phyloP scores from a whole-genome alignment of 2,888 invertebrate genomes.

The Lamellibrachia columna region DNA sequence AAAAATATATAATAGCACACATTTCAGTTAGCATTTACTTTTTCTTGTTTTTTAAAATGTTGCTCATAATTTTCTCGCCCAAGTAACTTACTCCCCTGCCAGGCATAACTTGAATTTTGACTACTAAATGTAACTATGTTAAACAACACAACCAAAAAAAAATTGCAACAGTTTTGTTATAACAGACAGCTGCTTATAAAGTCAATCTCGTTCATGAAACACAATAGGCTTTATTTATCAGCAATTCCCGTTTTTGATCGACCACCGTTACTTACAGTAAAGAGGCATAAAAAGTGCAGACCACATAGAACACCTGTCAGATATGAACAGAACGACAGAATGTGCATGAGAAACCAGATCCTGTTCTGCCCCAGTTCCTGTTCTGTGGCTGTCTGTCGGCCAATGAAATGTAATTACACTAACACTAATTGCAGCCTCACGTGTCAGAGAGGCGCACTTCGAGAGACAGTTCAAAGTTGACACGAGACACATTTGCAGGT shows the following conservation, averaged over 20 bases:
- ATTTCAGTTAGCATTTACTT: too few species aligned
- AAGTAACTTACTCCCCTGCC: too few species aligned
- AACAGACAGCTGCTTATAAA: neutral
- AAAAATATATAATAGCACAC: too few species aligned
- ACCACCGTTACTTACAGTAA: neutral
- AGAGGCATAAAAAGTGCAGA: neutral
- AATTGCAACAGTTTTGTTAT: neutral
- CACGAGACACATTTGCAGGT: neutral
- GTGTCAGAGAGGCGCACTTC: neutral
- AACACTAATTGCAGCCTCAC: neutral
- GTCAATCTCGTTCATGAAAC: neutral
- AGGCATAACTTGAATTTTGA: too few species aligned
- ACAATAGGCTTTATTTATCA: neutral
- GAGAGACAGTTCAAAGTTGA: neutral
- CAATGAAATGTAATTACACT: neutral
- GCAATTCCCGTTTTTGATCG: neutral
- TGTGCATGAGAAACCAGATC: neutral
- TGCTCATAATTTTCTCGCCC: too few species aligned
- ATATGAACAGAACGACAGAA: neutral
- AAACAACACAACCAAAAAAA: neutral
- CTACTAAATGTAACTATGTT: neutral
- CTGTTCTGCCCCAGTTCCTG: neutral
- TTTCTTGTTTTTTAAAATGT: too few species aligned
- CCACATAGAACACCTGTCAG: neutral
- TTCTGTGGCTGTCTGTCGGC: neutral